Evolutionary conservation across 2,888 invertebrate species (phyloP).

Genomic region (Crematogaster levior): DNA sequence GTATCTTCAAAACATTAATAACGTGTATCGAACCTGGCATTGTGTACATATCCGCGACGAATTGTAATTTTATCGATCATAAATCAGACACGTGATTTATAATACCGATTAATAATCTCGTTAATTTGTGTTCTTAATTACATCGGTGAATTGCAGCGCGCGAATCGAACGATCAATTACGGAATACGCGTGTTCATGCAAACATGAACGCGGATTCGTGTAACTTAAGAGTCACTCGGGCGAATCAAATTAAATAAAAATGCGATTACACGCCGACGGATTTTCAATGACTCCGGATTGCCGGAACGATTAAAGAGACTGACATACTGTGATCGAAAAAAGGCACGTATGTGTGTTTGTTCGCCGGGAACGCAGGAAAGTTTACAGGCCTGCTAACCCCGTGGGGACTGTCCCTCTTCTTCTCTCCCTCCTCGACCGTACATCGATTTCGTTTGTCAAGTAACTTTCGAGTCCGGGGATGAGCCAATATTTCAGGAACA

Average conservation of each 20-base stretch:
- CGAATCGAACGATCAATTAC: constrained; percentile 23
- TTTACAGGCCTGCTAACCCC: constrained; percentile 70
- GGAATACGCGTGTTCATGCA: not conserved
- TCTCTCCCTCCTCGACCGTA: constrained; percentile 64
- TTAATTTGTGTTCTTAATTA: constrained; percentile 49
- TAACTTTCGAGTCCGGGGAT: constrained; percentile 83
- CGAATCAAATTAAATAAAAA: constrained; percentile 41
- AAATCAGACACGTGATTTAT: constrained; percentile 37
- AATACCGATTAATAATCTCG: constrained; percentile 36
- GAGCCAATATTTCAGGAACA: constrained; percentile 83
- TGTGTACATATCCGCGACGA: constrained; percentile 9
- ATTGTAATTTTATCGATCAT: constrained; percentile 38
- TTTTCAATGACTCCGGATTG: constrained; percentile 31
- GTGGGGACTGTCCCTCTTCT: constrained; percentile 69
- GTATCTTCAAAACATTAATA: constrained; percentile 36
- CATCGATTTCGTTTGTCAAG: constrained; percentile 78
- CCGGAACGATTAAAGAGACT: constrained; percentile 43
- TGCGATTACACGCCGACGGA: constrained; percentile 36
- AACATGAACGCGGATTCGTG: not conserved
- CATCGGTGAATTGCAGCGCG: constrained; percentile 6
- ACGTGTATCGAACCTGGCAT: constrained; percentile 22
- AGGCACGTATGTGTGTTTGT: constrained; percentile 42
- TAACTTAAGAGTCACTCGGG: not conserved
- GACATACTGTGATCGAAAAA: constrained; percentile 47
- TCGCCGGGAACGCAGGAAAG: constrained; percentile 64